Percentiles rank a stretch among this genome's conserved stretches.
phyloP scores from a whole-genome alignment of 2,113 vertebrate genomes.

The Otus sunia region DNA sequence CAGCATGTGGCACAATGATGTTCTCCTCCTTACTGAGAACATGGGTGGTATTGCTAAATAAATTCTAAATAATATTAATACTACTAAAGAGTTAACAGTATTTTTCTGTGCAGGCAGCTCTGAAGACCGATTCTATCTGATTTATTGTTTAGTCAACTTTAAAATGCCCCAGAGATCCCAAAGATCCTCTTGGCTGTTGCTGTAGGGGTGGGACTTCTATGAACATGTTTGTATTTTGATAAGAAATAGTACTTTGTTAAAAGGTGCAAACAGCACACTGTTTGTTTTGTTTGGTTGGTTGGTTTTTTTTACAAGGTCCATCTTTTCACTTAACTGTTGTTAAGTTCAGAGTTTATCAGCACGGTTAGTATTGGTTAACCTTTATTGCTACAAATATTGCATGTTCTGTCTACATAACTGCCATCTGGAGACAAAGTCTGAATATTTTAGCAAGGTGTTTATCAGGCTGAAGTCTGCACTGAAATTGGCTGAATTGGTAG shows the following conservation, averaged over 20 bases:
- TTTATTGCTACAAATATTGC: background rate
- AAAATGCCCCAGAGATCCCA: slow-evolving; percentile 2
- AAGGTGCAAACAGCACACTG: background rate
- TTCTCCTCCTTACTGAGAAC: background rate
- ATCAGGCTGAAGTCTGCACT: background rate
- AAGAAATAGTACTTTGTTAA: slow-evolving; percentile 8
- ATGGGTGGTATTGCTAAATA: background rate
- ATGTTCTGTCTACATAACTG: background rate
- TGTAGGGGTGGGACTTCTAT: background rate
- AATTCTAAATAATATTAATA: background rate
- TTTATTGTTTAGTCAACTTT: slow-evolving; percentile 5
- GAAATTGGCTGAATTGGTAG: background rate
- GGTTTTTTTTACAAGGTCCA: background rate
- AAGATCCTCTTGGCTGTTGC: slow-evolving; percentile 32
- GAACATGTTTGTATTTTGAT: slow-evolving; percentile 30
- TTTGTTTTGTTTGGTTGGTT: background rate
- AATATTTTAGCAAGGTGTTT: background rate
- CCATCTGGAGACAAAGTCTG: background rate
- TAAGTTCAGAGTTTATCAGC: slow-evolving; percentile 46
- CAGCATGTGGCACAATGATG: accelerated
- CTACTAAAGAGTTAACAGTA: background rate
- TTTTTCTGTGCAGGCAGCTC: background rate
- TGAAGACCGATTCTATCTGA: background rate
- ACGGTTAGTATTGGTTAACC: background rate
- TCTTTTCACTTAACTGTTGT: background rate